Conservation (phyloP, 2,888 invertebrate genomes). For the Caenorhabditis sp. region DNA sequence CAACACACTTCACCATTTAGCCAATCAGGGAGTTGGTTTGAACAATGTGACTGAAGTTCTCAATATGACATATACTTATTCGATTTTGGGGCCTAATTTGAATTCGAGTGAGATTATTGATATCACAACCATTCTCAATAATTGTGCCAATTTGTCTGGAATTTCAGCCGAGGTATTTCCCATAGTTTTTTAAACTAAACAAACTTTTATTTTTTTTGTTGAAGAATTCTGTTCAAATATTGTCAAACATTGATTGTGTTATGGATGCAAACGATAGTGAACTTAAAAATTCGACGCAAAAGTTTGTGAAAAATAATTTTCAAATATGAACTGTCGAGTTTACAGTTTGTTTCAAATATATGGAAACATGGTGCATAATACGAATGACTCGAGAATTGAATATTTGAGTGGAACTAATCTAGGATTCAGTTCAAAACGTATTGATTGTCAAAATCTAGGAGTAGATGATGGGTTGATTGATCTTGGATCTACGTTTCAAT, state of each 20-base stretch:
- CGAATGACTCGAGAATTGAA: slow-evolving; percentile 12
- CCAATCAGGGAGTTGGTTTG: not conserved
- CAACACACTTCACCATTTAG: not conserved
- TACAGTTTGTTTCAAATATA: not conserved
- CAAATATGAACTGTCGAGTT: too few species aligned
- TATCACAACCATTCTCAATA: not conserved
- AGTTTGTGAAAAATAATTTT: not conserved
- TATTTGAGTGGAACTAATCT: slow-evolving; percentile 30
- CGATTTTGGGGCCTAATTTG: not conserved
- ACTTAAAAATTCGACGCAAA: not conserved
- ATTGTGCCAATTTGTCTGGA: not conserved
- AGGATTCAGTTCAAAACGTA: slow-evolving; percentile 24
- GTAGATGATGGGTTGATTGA: slow-evolving; percentile 36
- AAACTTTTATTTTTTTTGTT: too few species aligned
- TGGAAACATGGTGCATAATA: slow-evolving; percentile 26
- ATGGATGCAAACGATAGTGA: not conserved
- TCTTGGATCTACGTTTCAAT: slow-evolving; percentile 10
- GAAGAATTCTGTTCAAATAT: not conserved
- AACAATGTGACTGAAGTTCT: not conserved
- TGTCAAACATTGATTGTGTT: not conserved
- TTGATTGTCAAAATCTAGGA: slow-evolving; percentile 17
- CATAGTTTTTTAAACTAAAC: too few species aligned
- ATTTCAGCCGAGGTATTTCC: not conserved
- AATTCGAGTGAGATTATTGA: not conserved
- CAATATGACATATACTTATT: not conserved